phyloP scores from a whole-genome alignment of 2,888 invertebrate species.

The Lypha dubia region DNA sequence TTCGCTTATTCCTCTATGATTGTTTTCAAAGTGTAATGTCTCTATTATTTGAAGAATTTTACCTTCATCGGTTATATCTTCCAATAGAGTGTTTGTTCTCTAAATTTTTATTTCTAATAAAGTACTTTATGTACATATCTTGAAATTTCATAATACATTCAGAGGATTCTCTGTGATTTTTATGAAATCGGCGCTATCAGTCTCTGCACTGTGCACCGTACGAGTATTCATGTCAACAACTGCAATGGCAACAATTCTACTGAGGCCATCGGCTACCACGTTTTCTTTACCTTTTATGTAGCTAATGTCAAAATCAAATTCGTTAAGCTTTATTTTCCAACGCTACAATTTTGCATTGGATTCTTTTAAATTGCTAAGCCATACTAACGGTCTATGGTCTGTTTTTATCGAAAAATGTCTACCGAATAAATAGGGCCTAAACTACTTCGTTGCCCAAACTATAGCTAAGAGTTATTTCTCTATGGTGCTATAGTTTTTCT shows the following conservation, averaged over 20 bases:
- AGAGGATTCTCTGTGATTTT: constrained; percentile 12
- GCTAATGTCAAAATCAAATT: no score
- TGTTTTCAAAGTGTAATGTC: neutral
- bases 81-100: neutral
- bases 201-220: constrained; percentile 34
- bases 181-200: constrained; percentile 25
- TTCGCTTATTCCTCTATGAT: no score
- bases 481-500: constrained; percentile 26
- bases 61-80: constrained; percentile 6
- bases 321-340: no score
- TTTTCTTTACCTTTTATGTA: neutral
- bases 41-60: constrained; percentile 35
- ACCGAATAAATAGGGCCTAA: neutral
- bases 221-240: constrained; percentile 12
- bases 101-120: constrained; percentile 16
- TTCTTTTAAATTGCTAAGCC: no score
- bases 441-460: no score
- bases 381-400: neutral
- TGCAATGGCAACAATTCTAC: neutral
- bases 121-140: neutral
- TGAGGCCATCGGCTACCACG: neutral
- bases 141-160: constrained; percentile 10
- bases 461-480: no score
- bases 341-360: constrained; percentile 14
- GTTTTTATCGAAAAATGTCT: neutral